A percentile compares a stretch with the other conserved stretches of the same genome.
Evolutionary conservation across 1,140 invertebrate species (phyloP).

Genomic region (Drosophila pruinosa): DNA sequence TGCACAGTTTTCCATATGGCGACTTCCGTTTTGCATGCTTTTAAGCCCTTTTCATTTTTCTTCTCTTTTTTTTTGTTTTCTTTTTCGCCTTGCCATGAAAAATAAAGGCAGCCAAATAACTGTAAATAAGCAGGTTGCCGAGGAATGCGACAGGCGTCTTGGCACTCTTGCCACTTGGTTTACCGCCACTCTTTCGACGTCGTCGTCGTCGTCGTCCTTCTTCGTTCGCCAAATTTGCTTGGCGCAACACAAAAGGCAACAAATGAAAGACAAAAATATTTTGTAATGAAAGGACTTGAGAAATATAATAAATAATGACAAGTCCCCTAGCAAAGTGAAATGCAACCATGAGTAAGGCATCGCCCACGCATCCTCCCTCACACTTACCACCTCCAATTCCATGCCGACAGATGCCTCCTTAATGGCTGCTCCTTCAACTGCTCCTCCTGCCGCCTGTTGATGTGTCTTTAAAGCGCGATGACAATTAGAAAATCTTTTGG

Average conservation of each 20-base stretch:
- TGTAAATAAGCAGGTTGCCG: conserved; percentile 66
- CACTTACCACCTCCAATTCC: not conserved
- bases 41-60: conserved; percentile 23
- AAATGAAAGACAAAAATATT: conserved; percentile 74
- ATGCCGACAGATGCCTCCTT: not conserved
- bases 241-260: conserved; percentile 51
- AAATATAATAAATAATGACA: conserved; percentile 81
- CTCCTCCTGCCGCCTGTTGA: not conserved
- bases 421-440: not conserved
- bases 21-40: conserved; percentile 12
- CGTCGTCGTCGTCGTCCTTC: not conserved
- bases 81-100: conserved; percentile 12
- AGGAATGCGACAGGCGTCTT: conserved; percentile 56
- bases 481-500: conserved; percentile 48
- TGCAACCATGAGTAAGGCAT: conserved; percentile 29
- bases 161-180: conserved; percentile 9
- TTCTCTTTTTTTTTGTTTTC: not conserved
- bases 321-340: conserved; percentile 44
- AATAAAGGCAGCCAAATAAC: conserved; percentile 62
- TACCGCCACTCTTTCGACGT: not conserved
- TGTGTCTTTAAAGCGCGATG: conserved; percentile 40
- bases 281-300: conserved; percentile 78
- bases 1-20: conserved; percentile 43
- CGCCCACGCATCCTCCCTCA: not conserved
- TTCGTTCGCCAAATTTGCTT: conserved; percentile 22